A percentile compares a stretch with the other conserved stretches of the same genome.
phyloP scores from a whole-genome alignment of 2,888 invertebrate species.

The Sesamia inferens region DNA sequence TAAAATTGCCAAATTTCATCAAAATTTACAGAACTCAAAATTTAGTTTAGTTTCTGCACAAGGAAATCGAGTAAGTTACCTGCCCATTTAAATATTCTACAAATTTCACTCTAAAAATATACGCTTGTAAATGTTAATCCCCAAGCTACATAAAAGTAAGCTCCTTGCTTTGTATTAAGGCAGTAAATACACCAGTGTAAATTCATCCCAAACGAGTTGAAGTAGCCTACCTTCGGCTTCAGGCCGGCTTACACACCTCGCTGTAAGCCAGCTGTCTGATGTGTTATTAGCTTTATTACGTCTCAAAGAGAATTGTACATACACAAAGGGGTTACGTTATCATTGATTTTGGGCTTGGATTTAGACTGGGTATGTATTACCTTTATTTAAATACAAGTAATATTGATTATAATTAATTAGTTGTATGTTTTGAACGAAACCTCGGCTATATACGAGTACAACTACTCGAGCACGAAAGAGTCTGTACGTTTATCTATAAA shows the following conservation, averaged over 20 bases:
- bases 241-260: slow-evolving; percentile 6
- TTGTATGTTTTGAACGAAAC: no score
- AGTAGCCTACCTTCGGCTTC: background rate
- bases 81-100: no score
- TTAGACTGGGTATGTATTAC: background rate
- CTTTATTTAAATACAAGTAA: background rate
- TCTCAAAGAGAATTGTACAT: background rate
- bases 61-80: no score
- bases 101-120: background rate
- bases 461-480: no score
- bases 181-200: background rate
- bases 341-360: background rate
- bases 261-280: slow-evolving; percentile 2
- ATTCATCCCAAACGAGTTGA: background rate
- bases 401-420: no score
- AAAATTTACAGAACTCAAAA: no score
- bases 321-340: background rate
- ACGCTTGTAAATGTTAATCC: background rate
- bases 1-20: no score
- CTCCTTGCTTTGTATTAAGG: background rate
- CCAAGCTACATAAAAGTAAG: background rate
- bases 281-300: slow-evolving; percentile 17
- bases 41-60: no score
- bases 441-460: no score
- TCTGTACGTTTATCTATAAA: no score